These are phyloP conservation scores for Hippocampus guttulatus DNA, from an alignment of 2,113 vertebrate species.

Conservation along the genomic window DNA sequence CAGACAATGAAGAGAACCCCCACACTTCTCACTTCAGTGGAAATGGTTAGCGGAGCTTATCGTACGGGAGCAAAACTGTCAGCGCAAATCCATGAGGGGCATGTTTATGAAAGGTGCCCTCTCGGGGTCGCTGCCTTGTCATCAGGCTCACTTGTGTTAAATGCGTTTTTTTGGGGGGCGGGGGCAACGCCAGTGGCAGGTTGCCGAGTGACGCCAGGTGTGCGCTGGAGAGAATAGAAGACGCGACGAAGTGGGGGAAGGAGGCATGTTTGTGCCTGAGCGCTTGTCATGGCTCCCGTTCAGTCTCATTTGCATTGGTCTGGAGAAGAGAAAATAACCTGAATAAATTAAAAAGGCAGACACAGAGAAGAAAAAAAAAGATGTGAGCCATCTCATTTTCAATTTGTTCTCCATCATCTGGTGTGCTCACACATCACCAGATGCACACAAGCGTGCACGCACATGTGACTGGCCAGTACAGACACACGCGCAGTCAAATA, in stretches of 20 bases:
- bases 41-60: constrained; percentile 50
- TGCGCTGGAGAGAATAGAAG: constrained; percentile 9
- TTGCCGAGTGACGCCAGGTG: constrained; percentile 44
- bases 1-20: constrained; percentile 48
- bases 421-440: constrained; percentile 29
- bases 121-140: constrained; percentile 37
- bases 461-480: constrained; percentile 17
- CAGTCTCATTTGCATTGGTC: constrained; percentile 74
- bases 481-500: neutral
- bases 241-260: neutral
- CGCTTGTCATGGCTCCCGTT: constrained; percentile 64
- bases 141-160: constrained; percentile 12
- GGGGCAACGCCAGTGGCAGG: constrained; percentile 4
- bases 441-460: constrained; percentile 21
- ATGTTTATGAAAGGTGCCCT: constrained; percentile 42
- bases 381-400: constrained; percentile 66
- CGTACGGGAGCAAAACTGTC: constrained; percentile 42
- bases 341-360: constrained; percentile 68
- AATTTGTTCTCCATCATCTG: constrained; percentile 67
- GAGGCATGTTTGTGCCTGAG: constrained; percentile 56
- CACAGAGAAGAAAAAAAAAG: constrained; percentile 23
- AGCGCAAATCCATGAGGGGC: constrained; percentile 35
- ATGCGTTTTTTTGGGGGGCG: constrained; percentile 6
- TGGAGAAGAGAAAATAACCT: constrained; percentile 71
- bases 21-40: constrained; percentile 25